These are phyloP conservation scores for Diplosoma virens DNA, from an alignment of 23 tunicate species.

Conservation along the genomic window DNA sequence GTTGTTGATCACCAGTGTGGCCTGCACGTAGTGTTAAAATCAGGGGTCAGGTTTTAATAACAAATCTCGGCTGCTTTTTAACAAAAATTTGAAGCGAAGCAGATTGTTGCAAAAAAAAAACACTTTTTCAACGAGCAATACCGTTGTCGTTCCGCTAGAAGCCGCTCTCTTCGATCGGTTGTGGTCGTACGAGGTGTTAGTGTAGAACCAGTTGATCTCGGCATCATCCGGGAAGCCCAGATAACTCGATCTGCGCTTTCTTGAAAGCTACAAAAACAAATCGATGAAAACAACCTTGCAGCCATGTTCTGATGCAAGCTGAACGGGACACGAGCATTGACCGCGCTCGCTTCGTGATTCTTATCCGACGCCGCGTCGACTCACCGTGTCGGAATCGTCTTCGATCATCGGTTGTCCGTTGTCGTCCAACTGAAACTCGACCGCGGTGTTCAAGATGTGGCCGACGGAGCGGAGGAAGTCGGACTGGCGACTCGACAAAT, in stretches of 20 bases:
- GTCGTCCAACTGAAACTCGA: slow-evolving; percentile 34
- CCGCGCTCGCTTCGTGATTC: too few relatives aligned
- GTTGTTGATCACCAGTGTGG: slow-evolving; percentile 41
- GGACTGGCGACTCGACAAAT: slow-evolving; percentile 10
- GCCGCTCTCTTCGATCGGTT: not conserved
- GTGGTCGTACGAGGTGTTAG: not conserved
- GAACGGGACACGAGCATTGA: too few relatives aligned
- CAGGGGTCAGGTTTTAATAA: not conserved
- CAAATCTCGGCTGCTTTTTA: not conserved
- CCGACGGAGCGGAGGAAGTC: slow-evolving; percentile 54
- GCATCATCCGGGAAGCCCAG: too few relatives aligned
- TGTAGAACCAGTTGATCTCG: too few relatives aligned
- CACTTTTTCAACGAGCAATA: too few relatives aligned
- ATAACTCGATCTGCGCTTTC: too few relatives aligned
- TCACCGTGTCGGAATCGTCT: not conserved
- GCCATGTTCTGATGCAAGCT: too few relatives aligned
- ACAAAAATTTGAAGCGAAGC: not conserved
- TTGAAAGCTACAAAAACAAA: too few relatives aligned
- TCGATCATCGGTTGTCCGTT: slow-evolving; percentile 43
- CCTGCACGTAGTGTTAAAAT: slow-evolving; percentile 15
- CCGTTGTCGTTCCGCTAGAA: not conserved
- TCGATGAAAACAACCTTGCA: too few relatives aligned
- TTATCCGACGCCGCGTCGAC: too few relatives aligned
- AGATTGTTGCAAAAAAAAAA: too few relatives aligned
- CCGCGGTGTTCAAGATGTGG: slow-evolving; percentile 27